Percentiles rank a stretch among this genome's conserved stretches.
phyloP scores from a whole-genome alignment of 1,140 invertebrate genomes.

The Pygmarrhopalites habei region DNA sequence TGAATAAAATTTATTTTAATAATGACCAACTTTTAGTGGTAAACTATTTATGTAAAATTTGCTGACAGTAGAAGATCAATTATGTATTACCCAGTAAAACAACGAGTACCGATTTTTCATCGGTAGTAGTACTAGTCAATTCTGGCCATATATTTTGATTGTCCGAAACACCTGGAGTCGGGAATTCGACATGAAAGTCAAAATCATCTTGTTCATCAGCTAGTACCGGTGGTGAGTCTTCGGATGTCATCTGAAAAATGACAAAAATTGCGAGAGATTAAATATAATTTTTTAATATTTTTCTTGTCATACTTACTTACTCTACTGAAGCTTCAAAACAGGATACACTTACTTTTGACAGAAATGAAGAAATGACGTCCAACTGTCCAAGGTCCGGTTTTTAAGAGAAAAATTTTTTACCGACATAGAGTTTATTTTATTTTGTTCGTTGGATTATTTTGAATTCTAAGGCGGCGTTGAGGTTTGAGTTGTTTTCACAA shows the following conservation, averaged over 20 bases:
- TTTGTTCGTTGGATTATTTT: neutral
- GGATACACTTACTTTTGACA: too few relatives aligned
- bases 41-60: too few relatives aligned
- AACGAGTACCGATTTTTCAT: conserved; percentile 60
- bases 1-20: too few relatives aligned
- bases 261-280: neutral
- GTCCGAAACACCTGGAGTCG: conserved; percentile 41
- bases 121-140: conserved; percentile 48
- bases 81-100: conserved; percentile 66
- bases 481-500: neutral
- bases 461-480: neutral
- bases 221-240: neutral
- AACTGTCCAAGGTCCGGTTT: neutral
- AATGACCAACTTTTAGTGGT: too few relatives aligned
- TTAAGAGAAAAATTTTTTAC: neutral
- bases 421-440: neutral
- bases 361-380: too few relatives aligned
- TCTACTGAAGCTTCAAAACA: too few relatives aligned
- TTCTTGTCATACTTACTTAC: neutral
- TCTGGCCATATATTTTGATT: neutral
- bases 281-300: neutral
- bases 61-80: too few relatives aligned
- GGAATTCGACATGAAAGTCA: conserved; percentile 59
- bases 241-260: neutral
- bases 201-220: conserved; percentile 38